Base-by-base conservation (phyloP, 2,797 vertebrate genomes). In the Neosilurus hyrtlii region DNA sequence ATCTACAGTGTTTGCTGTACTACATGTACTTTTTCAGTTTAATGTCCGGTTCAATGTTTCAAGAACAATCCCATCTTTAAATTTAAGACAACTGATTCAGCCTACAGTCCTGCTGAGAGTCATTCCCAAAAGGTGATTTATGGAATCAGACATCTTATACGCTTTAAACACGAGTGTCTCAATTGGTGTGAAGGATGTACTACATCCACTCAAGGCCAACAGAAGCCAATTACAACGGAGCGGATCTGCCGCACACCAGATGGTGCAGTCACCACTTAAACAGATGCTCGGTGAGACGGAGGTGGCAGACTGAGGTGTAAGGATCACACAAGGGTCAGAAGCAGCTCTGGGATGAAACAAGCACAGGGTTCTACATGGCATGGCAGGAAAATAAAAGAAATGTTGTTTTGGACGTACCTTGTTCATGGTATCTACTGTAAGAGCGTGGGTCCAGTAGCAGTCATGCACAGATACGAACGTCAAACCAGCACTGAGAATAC, bases 391-490 rank as follows among this genome's bases (percentile, higher is more conserved):
- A 2, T 1, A 35, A 11, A 79, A 35, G 57, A 15, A 72, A 14
- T 18, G 22, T 12, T 62, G 10, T 61, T 81, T 73, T 35, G 18
- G 18, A 80, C 62, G 20, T 90, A 99, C 97, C 97, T 95, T 93
- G 89, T 99, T 99, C 98, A 99, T 99, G 87, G 93, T 61, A 26
- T 97, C 94, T 80, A 99, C 95, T 0, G 96, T 96, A 30, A 94
- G 84, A 0, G 98, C 97, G 0, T 99, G 98, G 1, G 97, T 99
- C 98, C 98, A 99, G 89, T 96, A 99, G 89, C 98, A 99, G 88
- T 99, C 98, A 0, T 99, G 98, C 54, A 99, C 97, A 0, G 98
- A 99, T 88, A 98, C 97, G 0, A 99, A 99, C 1, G 96, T 97
- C 87, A 99, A 90, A 22, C 97, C 96, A 8, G 90, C 94, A 51